phyloP scores from a whole-genome alignment of 2,888 invertebrate species.

The Acanthosepion lycidas region DNA sequence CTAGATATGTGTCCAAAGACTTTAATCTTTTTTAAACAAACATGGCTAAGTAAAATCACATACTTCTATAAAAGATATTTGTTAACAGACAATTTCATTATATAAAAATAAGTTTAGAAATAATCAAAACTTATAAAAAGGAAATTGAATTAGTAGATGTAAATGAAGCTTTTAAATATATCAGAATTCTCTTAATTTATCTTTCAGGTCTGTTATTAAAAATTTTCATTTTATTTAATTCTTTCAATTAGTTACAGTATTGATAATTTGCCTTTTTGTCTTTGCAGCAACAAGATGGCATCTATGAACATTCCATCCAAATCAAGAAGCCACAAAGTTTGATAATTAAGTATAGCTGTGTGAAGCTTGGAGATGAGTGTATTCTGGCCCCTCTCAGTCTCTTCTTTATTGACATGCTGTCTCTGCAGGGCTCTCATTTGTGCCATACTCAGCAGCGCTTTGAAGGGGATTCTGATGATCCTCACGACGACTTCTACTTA shows the following conservation, averaged over 20 bases:
- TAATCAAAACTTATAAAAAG: too few relatives aligned
- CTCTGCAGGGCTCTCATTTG: constrained; percentile 77
- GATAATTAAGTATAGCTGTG: constrained; percentile 68
- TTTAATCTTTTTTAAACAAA: too few relatives aligned
- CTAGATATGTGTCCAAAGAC: too few relatives aligned
- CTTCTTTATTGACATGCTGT: constrained; percentile 89
- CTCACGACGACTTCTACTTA: constrained; percentile 92
- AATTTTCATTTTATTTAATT: not conserved
- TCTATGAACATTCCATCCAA: constrained; percentile 78
- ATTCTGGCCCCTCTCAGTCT: constrained; percentile 91
- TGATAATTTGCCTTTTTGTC: not conserved
- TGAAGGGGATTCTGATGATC: constrained; percentile 90
- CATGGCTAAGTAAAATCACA: too few relatives aligned
- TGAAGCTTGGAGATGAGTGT: constrained; percentile 90
- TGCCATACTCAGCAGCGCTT: constrained; percentile 78
- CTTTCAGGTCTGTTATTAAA: too few relatives aligned
- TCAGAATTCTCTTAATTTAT: too few relatives aligned
- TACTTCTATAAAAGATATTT: too few relatives aligned
- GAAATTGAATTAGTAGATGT: too few relatives aligned
- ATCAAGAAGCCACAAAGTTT: constrained; percentile 70
- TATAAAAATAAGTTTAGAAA: too few relatives aligned
- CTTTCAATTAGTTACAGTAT: not conserved
- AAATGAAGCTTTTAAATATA: too few relatives aligned
- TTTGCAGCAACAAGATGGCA: constrained; percentile 85
- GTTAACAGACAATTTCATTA: too few relatives aligned